Evolutionary conservation across 1,140 invertebrate genomes (phyloP).

Genomic region (Sarcophaga bullata): DNA sequence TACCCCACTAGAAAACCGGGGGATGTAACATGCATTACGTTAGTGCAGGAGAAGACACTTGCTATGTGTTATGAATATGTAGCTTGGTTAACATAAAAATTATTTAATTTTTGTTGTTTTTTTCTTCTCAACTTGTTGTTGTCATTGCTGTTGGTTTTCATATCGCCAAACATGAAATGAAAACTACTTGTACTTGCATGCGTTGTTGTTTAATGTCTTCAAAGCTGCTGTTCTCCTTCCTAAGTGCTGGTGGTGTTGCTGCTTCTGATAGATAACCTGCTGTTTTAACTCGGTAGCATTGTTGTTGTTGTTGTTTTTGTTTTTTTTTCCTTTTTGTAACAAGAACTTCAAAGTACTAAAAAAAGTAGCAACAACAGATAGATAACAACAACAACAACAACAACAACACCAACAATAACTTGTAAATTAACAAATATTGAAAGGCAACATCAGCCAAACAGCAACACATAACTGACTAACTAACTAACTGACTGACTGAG

Average conservation of each 20-base stretch:
- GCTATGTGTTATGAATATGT: neutral
- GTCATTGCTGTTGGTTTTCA: constrained; percentile 3
- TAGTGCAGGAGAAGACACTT: neutral
- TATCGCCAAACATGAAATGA: constrained; percentile 11
- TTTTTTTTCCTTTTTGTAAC: neutral
- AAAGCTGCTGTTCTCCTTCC: neutral
- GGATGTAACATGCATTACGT: neutral
- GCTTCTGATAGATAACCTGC: too few species aligned
- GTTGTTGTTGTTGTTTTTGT: too few species aligned
- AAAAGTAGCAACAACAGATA: constrained; percentile 12
- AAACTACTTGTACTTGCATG: neutral
- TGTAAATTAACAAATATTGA: neutral
- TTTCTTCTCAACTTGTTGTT: neutral
- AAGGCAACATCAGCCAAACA: neutral
- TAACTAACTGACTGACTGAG: neutral
- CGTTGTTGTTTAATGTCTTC: neutral
- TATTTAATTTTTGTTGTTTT: neutral
- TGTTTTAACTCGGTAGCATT: constrained; percentile 24
- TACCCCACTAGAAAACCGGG: neutral
- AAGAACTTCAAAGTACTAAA: constrained; percentile 23
- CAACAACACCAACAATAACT: constrained; percentile 10
- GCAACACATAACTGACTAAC: neutral
- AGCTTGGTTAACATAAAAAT: neutral
- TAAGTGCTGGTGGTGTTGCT: constrained; percentile 11
- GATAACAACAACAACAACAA: neutral